Evolutionary conservation across 2,888 invertebrate species (phyloP), one percentile per base, ranked within the genome.

Genomic region (Atethmia centrago): DNA sequence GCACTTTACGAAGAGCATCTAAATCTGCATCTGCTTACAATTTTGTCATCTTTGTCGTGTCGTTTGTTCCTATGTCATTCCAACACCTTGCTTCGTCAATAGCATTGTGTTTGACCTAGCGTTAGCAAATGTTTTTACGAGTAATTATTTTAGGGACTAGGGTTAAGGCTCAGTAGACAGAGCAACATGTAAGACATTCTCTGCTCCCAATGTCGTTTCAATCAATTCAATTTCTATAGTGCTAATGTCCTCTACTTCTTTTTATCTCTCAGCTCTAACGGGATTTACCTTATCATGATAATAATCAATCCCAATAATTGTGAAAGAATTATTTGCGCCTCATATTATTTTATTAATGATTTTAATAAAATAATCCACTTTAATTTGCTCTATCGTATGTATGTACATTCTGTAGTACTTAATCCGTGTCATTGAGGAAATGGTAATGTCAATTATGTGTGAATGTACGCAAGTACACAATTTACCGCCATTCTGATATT

Each of bases 351-450:
- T n/a, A 59, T 67, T 71, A 28, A 82, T 65, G 19, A 31, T 49
- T 65, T 72, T 72, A 47, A 45, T 64, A 55, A n/a, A n/a, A n/a
- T n/a, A n/a, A n/a, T 59, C 55, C 40, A 49, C 1, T 63, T 51
- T 82, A 67, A 78, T 83, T 12, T 68, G n/a, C 25, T 53, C 16
- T 64, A n/a, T 40, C 16, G 16, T 61, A 45, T 47, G n/a, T 61
- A 49, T 51, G 55, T 80, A 66, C 55, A 51, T 69, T 64, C 47
- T 66, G 31, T 49, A 21, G 78, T 58, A 42, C 45, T 31, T 63
- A 49, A 59, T 59, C 16, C 40, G 14, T 53, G 25, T 79, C 21
- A 64, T 80, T 72, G 25, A 79, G 67, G 56, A 68, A 65, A 83
- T 65, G 12, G n/a, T 51, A 53, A 36, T 36, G 47, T 31, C 14